phyloP scores from a whole-genome alignment of 2,888 invertebrate genomes.

The Portevinia maculata region DNA sequence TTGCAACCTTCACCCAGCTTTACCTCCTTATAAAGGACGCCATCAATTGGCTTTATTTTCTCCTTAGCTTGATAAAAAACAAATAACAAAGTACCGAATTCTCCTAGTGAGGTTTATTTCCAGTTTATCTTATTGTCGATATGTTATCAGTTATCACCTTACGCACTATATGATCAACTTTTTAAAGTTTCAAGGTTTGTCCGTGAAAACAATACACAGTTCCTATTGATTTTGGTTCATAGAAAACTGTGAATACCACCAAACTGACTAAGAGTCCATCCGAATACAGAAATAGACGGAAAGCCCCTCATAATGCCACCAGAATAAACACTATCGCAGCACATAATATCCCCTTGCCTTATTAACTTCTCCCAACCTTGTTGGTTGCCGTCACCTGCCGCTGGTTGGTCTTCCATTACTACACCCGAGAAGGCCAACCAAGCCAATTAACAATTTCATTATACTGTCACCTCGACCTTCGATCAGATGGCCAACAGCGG shows the following conservation, averaged over 20 bases:
- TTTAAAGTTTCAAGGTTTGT: neutral
- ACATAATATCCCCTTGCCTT: neutral
- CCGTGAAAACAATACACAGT: slow-evolving; percentile 1
- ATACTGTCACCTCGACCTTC: slow-evolving; percentile 72
- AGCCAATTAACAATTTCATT: slow-evolving; percentile 71
- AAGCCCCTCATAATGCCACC: neutral
- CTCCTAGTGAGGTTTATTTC: neutral
- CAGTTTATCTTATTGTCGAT: neutral
- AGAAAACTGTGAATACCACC: neutral
- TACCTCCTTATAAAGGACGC: too few relatives aligned
- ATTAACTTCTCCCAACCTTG: neutral
- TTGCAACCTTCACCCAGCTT: too few relatives aligned
- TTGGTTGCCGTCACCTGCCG: neutral
- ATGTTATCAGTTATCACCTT: neutral
- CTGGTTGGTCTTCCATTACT: slow-evolving; percentile 50
- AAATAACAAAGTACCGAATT: neutral
- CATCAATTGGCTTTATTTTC: too few relatives aligned
- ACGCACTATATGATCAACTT: neutral
- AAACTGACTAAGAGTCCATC: slow-evolving; percentile 9
- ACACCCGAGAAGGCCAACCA: slow-evolving; percentile 55
- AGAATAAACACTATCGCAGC: neutral
- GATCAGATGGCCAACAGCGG: slow-evolving; percentile 59
- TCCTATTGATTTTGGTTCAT: neutral
- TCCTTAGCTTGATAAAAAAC: too few relatives aligned
- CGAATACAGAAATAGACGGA: neutral